Evolutionary conservation across 2,888 invertebrate species (phyloP).

Genomic region (Omphaloscelis lunosa): DNA sequence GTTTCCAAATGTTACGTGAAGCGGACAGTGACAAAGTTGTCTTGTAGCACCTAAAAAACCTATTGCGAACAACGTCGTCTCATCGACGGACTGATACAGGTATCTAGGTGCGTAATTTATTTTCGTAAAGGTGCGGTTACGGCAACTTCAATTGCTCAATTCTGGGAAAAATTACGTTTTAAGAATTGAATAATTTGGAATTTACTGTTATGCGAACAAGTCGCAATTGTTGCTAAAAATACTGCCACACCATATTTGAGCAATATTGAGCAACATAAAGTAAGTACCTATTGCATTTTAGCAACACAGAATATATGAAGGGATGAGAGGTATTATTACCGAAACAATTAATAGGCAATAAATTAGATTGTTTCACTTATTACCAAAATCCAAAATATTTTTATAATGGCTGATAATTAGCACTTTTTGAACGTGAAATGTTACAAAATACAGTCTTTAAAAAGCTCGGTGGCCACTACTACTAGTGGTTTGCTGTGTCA

Average conservation of each 20-base stretch:
- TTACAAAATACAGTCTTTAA: neutral
- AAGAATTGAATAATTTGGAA: neutral
- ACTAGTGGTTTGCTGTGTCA: neutral
- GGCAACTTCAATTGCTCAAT: slow-evolving; percentile 1
- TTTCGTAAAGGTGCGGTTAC: slow-evolving; percentile 66
- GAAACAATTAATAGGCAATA: neutral
- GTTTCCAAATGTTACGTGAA: slow-evolving; percentile 60
- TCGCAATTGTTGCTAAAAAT: neutral
- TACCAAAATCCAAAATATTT: neutral
- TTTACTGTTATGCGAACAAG: neutral
- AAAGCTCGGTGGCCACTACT: neutral
- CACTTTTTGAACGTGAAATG: neutral
- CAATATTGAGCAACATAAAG: neutral
- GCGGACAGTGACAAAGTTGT: slow-evolving; percentile 76
- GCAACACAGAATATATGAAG: neutral
- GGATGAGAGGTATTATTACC: neutral
- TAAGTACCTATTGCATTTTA: neutral
- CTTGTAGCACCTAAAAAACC: slow-evolving; percentile 70
- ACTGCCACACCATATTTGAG: neutral
- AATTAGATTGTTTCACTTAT: neutral
- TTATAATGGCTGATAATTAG: neutral
- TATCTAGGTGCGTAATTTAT: slow-evolving; percentile 80
- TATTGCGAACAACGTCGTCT: slow-evolving; percentile 71
- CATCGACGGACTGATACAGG: slow-evolving; percentile 80
- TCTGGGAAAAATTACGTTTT: neutral